Base-by-base conservation (phyloP, 2,888 invertebrate genomes). In the Amiota communis region DNA sequence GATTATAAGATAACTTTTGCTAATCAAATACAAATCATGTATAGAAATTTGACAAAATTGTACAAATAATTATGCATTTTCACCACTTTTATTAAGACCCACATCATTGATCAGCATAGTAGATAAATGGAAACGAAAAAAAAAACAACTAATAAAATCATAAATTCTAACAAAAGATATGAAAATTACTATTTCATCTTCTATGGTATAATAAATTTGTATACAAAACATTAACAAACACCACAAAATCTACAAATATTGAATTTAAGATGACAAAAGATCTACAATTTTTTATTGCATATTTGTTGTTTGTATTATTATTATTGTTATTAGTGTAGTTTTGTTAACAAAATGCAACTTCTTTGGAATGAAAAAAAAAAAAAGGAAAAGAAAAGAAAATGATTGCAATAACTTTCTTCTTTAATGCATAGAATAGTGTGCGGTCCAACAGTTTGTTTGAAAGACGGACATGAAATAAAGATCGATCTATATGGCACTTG, bases 401-500 rank as follows among this genome's bases (percentile, higher is more conserved):
- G 79, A 75, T 79, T 79, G 80, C 80, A 80, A 80, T 80, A 80
- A 59, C 23, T 56, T 74, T 73, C 53, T 73, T 76, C 23, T 36
- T 36, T 36, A 36, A 51, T 36, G 51, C 65, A 23, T 47, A 53
- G 70, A 51, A 56, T 68, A 73, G 70, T 79, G 81, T 85, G 82
- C 75, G 81, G 82, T 82, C 79, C 36, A 36, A 36, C 36, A 49
- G 63, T n/a, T 59, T 15, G 17, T 17, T 17, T 65, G 47, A 17
- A 4, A 36, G 51, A 61, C n/a, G 49, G 49, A 59, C 20, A 17
- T 20, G 13, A 48, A 1, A 9, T n/a, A 15, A 67, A 15, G 10
- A 36, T 77, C 79, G 73, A 81, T 84, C 83, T 84, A 85, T 85
- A 83, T 85, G 83, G 84, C 83, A 83, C 85, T 83, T 78, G 84